Evolutionary conservation across 2,888 invertebrate genomes (phyloP).

Genomic region (Acanthosepion lycidas): DNA sequence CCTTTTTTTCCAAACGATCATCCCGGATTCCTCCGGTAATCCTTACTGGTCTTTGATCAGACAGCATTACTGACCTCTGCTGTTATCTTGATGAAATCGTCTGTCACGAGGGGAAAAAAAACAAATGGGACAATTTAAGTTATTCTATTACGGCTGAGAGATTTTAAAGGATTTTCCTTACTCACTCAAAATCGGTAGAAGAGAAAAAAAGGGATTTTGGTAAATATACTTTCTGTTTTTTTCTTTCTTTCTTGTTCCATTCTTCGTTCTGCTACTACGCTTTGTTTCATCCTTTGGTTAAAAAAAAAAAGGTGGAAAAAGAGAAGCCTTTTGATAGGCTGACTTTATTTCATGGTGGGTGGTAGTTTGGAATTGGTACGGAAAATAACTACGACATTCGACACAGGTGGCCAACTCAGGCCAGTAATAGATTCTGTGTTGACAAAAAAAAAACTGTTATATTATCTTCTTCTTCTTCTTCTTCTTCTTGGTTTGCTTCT

Average conservation of each 20-base stretch:
- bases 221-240: too few relatives aligned
- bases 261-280: too few relatives aligned
- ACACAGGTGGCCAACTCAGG: slow-evolving; percentile 3
- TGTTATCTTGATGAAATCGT: background rate
- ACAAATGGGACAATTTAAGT: background rate
- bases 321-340: background rate
- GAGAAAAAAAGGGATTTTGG: too few relatives aligned
- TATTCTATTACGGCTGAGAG: slow-evolving; percentile 33
- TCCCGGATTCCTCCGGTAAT: background rate
- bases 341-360: background rate
- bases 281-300: too few relatives aligned
- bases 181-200: too few relatives aligned
- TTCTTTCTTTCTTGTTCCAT: too few relatives aligned
- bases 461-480: too few relatives aligned
- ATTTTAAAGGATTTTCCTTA: background rate
- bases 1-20: background rate
- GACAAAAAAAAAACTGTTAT: too few relatives aligned
- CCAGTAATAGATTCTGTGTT: background rate
- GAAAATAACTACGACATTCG: background rate
- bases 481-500: too few relatives aligned
- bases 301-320: too few relatives aligned
- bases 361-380: background rate
- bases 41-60: background rate
- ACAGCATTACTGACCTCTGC: too few relatives aligned
- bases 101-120: background rate